phyloP scores from a whole-genome alignment of 1,140 invertebrate genomes.

The Drosophila nannoptera region DNA sequence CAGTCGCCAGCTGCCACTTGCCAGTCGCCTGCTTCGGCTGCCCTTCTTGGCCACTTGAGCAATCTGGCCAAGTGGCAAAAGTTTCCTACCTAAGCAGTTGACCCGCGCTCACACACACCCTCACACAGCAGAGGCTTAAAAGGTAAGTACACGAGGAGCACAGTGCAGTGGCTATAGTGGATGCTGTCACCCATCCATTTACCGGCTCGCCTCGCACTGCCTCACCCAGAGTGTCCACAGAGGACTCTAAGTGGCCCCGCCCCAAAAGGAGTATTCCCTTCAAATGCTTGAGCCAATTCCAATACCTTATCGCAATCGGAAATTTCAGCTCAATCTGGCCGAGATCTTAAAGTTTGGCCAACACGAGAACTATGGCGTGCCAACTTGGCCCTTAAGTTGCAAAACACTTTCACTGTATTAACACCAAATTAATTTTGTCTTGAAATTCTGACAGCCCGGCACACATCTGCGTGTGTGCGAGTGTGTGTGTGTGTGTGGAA shows the following conservation, averaged over 20 bases:
- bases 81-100: conserved; percentile 46
- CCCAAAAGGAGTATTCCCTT: background rate
- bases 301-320: too few species aligned
- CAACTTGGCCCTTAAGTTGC: conserved; percentile 27
- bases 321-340: too few species aligned
- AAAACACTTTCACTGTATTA: conserved; percentile 67
- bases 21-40: conserved; percentile 20
- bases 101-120: conserved; percentile 2
- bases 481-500: too few species aligned
- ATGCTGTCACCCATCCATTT: conserved; percentile 22
- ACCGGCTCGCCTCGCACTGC: conserved; percentile 1
- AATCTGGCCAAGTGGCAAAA: conserved; percentile 49
- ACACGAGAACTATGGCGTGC: conserved; percentile 19
- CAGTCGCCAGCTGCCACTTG: conserved; percentile 35
- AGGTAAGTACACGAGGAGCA: conserved; percentile 26
- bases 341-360: conserved; percentile 36
- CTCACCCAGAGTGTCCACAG: background rate
- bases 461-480: too few species aligned
- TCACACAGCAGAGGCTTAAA: conserved; percentile 19
- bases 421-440: conserved; percentile 72
- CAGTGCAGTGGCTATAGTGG: conserved; percentile 16
- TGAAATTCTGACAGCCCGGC: background rate
- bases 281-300: background rate
- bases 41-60: conserved; percentile 36
- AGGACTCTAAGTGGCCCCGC: too few species aligned